phyloP scores from a whole-genome alignment of 2,797 vertebrate genomes.

The Euthynnus affinis region DNA sequence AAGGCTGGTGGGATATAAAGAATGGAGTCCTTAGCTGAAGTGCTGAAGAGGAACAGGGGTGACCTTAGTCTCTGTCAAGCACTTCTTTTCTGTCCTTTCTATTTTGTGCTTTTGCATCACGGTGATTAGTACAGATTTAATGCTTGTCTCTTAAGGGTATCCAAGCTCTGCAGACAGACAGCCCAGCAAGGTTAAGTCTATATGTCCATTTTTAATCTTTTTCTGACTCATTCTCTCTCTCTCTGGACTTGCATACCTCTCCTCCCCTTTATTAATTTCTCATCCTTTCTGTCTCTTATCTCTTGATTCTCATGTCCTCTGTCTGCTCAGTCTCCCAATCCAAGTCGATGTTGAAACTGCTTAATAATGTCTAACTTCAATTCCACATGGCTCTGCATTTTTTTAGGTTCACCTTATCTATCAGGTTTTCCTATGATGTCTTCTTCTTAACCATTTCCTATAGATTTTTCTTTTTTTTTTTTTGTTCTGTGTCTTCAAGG shows the following conservation, averaged over 20 bases:
- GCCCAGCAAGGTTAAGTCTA: constrained; percentile 17
- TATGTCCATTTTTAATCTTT: constrained; percentile 17
- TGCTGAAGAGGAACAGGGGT: constrained; percentile 28
- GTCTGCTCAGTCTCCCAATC: neutral
- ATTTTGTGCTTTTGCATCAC: constrained; percentile 6
- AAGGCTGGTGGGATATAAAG: constrained; percentile 20
- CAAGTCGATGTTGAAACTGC: neutral
- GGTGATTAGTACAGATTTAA: constrained; percentile 27
- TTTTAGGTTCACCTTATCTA: neutral
- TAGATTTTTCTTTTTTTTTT: neutral
- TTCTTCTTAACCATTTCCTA: neutral
- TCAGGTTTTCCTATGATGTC: neutral
- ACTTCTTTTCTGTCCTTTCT: constrained; percentile 6
- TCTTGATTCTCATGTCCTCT: constrained; percentile 4
- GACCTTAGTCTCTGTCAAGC: constrained; percentile 45
- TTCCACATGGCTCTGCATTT: neutral
- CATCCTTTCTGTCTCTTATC: constrained; percentile 11
- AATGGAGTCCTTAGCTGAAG: constrained; percentile 28
- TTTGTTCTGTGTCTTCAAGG: neutral
- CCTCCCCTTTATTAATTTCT: neutral
- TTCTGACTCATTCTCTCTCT: neutral
- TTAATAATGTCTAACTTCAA: neutral
- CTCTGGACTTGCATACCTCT: neutral
- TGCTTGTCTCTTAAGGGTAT: neutral
- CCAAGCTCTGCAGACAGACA: constrained; percentile 12